Conservation (phyloP, 2,797 vertebrate genomes). For the Sebastes variabilis region DNA sequence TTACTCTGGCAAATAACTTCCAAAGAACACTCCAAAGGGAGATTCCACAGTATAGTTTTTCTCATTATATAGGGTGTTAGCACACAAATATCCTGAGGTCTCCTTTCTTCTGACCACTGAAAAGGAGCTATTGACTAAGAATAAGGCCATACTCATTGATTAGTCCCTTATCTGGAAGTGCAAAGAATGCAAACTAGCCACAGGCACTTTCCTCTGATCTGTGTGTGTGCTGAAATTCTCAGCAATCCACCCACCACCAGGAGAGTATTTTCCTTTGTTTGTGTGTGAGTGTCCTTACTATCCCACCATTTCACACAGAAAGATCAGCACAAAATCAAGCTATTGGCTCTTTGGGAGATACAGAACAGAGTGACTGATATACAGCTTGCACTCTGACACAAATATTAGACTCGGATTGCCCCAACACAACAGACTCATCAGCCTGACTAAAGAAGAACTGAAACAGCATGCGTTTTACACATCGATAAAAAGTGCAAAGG, state of each 20-base stretch:
- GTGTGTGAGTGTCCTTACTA: neutral
- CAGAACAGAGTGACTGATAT: neutral
- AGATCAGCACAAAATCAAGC: slow-evolving; percentile 27
- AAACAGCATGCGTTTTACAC: neutral
- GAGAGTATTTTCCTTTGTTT: neutral
- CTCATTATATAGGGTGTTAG: neutral
- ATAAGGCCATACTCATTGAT: slow-evolving; percentile 56
- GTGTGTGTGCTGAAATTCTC: neutral
- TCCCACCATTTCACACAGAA: neutral
- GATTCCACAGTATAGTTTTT: neutral
- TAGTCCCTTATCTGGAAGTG: slow-evolving; percentile 35
- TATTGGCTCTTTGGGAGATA: neutral
- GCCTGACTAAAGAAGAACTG: slow-evolving; percentile 1
- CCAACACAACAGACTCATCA: neutral
- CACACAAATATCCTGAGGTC: slow-evolving; percentile 34
- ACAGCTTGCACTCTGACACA: slow-evolving; percentile 11
- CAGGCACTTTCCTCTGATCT: slow-evolving; percentile 22
- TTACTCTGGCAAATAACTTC: slow-evolving; percentile 8
- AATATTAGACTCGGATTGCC: neutral
- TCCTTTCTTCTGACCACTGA: slow-evolving; percentile 4
- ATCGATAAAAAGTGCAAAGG: slow-evolving; percentile 49
- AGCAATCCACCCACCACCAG: neutral
- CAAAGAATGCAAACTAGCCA: slow-evolving; percentile 31
- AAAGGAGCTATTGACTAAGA: slow-evolving; percentile 40
- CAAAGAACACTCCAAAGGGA: neutral